Percentiles rank a stretch among this genome's conserved stretches.
Evolutionary conservation across 2,113 vertebrate species (phyloP).

Genomic region (Triplophysa dalaica): DNA sequence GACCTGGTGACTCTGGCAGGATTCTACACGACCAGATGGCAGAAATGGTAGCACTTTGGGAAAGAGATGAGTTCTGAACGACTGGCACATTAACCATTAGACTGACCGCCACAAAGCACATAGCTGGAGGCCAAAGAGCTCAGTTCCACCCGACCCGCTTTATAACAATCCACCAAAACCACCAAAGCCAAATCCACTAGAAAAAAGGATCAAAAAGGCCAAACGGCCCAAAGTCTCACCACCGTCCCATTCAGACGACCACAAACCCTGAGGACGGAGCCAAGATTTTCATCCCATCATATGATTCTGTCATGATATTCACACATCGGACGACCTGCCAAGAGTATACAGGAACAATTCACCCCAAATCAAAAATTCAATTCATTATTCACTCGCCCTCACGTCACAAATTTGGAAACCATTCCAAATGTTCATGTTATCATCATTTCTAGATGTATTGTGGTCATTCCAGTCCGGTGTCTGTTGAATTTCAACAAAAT

Average conservation of each 20-base stretch:
- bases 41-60: constrained; percentile 21
- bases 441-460: no score
- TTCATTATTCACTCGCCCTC: no score
- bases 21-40: constrained; percentile 50
- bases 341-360: not conserved
- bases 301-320: not conserved
- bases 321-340: not conserved
- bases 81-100: constrained; percentile 29
- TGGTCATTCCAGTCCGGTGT: no score
- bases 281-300: not conserved
- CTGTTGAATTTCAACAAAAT: no score
- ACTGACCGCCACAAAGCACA: constrained; percentile 37
- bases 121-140: constrained; percentile 38
- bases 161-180: constrained; percentile 22
- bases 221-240: not conserved
- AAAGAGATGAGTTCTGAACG: constrained; percentile 36
- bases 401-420: no score
- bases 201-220: constrained; percentile 10
- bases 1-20: constrained; percentile 46
- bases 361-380: no score
- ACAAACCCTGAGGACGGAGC: not conserved
- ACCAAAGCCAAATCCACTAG: not conserved
- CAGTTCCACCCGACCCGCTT: constrained; percentile 14
- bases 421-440: no score
- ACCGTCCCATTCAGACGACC: not conserved